Base-by-base conservation (phyloP, 2,113 vertebrate genomes). In the Dicrurus megarhynchus region DNA sequence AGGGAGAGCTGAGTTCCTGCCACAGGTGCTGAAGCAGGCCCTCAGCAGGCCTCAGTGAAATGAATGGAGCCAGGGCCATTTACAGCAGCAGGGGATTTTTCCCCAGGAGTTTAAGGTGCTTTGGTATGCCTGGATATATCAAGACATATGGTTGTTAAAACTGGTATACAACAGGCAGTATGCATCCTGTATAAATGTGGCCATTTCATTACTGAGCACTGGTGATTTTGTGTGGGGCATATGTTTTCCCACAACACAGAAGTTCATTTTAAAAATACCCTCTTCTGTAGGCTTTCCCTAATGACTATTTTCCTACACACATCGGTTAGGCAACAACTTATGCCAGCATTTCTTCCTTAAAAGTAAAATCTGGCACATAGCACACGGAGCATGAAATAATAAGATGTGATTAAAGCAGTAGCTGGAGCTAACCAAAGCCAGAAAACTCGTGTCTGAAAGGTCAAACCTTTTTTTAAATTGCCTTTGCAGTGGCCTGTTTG, bases 241-340 rank as follows among this genome's bases (percentile, higher is more conserved):
- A 6, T 96, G 74, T 90, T 96, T 94, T 89, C 92, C 64, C 90
- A 95, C 69, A 87, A 95, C 69, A 84, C 80, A 68, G 75, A 71
- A 97, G 79, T 90, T 92, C 50, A 59, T 84, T 93, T 93, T 87
- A 96, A 96, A 97, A 93, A 96, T 95, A 95, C n/a, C 63, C 32
- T 13, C 1, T 50, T 92, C 69, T 70, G 76, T 92, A 79, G 84
- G 85, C 86, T 74, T 86, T 84, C 85, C 78, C 86, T 73, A 89
- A 77, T 88, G 68, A 87, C 92, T 95, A 0, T 74, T 96, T 90
- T 70, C 13, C 60, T 47, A 57, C 50, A 47, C 60, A 11, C n/a
- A 49, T 73, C 21, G 24, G 71, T 93, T 95, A 96, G 75, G 70
- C 78, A 73, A 64, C 77, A 86, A 49, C 61, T 84, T 56, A 92